Evolutionary conservation across 2,797 vertebrate species (phyloP).

Genomic region (Amniataba percoides): DNA sequence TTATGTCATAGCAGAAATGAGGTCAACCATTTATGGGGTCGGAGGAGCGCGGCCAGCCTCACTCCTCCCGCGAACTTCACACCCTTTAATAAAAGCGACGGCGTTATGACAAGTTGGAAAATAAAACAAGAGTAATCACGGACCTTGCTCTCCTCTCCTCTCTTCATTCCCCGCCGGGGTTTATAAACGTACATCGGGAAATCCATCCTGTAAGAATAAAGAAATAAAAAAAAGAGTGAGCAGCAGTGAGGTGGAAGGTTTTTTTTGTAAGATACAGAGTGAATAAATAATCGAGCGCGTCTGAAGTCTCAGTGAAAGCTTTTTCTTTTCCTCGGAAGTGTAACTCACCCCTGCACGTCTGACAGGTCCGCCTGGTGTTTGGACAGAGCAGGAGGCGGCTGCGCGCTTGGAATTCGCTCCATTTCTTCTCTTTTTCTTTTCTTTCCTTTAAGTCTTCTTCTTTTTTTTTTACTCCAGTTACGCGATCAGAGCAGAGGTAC

Average conservation of each 20-base stretch:
- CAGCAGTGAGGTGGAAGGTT: background rate
- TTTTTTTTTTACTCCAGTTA: conserved; percentile 54
- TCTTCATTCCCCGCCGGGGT: conserved; percentile 92
- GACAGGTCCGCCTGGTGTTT: conserved; percentile 89
- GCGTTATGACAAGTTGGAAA: conserved; percentile 14
- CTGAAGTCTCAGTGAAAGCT: background rate
- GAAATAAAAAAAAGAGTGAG: conserved; percentile 2
- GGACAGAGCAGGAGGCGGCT: conserved; percentile 91
- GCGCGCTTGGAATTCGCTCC: conserved; percentile 93
- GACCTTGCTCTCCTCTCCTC: conserved; percentile 96
- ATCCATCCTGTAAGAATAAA: conserved; percentile 89
- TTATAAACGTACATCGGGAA: conserved; percentile 97
- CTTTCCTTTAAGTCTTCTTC: too few relatives aligned
- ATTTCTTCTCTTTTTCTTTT: conserved; percentile 62
- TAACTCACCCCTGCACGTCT: conserved; percentile 92
- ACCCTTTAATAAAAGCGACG: conserved; percentile 8
- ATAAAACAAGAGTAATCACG: conserved; percentile 26
- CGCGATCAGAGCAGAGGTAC: conserved; percentile 41
- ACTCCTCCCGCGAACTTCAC: conserved; percentile 27
- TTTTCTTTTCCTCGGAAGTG: conserved; percentile 4
- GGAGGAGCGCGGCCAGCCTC: conserved; percentile 19
- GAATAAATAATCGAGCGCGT: background rate
- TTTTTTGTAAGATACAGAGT: background rate
- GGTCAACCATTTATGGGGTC: conserved; percentile 73
- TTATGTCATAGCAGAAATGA: conserved; percentile 77